Conservation (phyloP, 2,888 invertebrate species). For the Xestoiulus laeticollis region DNA sequence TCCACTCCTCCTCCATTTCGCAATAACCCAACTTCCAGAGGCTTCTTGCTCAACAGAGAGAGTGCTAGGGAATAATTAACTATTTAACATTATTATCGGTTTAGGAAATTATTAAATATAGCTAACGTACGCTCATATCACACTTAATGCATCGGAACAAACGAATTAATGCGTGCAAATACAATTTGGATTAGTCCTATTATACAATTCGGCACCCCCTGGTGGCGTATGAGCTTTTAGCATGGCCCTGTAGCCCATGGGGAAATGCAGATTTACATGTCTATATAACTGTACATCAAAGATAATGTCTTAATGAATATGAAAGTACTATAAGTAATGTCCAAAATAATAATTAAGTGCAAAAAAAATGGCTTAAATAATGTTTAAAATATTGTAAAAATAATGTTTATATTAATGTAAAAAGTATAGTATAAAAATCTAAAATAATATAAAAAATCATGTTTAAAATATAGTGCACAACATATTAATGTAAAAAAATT, state of each 20-base stretch:
- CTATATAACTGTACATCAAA: no score
- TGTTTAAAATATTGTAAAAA: no score
- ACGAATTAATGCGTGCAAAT: background rate
- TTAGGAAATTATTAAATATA: background rate
- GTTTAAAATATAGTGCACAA: no score
- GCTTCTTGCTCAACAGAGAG: background rate
- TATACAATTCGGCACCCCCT: background rate
- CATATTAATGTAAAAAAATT: no score
- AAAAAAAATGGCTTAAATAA: no score
- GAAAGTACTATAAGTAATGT: no score
- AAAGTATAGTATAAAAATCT: no score
- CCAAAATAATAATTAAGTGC: no score
- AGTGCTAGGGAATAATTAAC: background rate
- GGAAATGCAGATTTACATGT: no score
- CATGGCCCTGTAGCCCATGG: background rate
- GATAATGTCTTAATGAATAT: no score
- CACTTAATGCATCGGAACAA: background rate
- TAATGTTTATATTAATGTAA: no score
- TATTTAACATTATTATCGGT: conserved; percentile 26
- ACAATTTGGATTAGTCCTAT: background rate
- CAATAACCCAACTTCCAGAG: background rate
- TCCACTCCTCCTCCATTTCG: background rate
- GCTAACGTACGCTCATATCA: background rate
- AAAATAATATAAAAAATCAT: no score
- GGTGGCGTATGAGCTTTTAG: background rate